A percentile compares a stretch with the other conserved stretches of the same genome.
Conservation (phyloP, 2,113 vertebrate genomes). For the Hemiscyllium ocellatum region DNA sequence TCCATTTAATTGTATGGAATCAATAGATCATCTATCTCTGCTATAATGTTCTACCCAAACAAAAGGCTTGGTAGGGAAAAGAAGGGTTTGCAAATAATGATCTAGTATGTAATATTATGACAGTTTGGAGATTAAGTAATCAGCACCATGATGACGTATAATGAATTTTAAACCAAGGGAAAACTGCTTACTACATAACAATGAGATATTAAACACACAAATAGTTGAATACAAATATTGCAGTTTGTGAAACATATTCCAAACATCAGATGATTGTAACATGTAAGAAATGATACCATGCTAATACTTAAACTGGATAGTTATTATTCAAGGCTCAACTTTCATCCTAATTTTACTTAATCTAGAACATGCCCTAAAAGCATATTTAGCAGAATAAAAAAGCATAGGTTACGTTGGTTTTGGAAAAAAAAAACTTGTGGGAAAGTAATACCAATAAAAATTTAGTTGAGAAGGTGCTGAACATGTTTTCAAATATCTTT, state of each 20-base stretch:
- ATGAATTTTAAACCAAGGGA: background rate
- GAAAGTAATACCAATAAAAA: background rate
- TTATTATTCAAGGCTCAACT: background rate
- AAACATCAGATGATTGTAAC: background rate
- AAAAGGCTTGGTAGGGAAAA: background rate
- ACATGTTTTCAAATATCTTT: background rate
- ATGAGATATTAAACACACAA: background rate
- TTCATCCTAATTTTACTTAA: background rate
- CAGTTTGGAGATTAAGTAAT: background rate
- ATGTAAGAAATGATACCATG: background rate
- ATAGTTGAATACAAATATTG: background rate
- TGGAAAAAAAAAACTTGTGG: background rate
- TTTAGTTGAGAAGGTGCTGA: background rate
- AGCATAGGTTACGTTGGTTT: background rate
- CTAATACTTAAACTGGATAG: background rate
- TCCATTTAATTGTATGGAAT: background rate
- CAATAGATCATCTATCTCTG: background rate
- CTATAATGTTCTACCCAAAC: background rate
- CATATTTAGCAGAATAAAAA: background rate
- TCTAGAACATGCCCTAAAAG: background rate
- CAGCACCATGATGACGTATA: background rate
- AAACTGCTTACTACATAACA: background rate
- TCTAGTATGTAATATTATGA: background rate
- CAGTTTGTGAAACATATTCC: background rate
- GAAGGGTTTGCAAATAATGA: background rate